Percentiles rank a stretch among this genome's conserved stretches.
These are phyloP conservation scores for Coendou prehensilis DNA, from an alignment of 2,797 vertebrate genomes.

Conservation along the genomic window DNA sequence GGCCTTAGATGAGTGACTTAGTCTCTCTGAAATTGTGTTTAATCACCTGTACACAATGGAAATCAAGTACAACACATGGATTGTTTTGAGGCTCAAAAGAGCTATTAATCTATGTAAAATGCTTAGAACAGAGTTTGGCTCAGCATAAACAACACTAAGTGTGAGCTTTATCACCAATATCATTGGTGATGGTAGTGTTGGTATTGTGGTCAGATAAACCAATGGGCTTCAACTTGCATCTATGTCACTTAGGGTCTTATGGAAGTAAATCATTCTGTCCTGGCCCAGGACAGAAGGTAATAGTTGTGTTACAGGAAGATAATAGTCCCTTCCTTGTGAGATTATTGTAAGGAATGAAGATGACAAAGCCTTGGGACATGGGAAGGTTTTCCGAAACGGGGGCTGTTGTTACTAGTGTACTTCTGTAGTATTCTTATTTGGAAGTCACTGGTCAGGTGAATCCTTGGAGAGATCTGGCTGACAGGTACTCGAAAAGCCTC, in stretches of 20 bases:
- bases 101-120: not conserved
- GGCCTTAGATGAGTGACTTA: not conserved
- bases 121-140: not conserved
- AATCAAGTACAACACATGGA: not conserved
- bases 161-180: not conserved
- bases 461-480: not conserved
- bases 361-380: not conserved
- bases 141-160: not conserved
- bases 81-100: not conserved
- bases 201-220: not conserved
- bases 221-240: not conserved
- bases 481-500: not conserved
- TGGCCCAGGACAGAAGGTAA: not conserved
- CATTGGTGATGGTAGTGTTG: no score
- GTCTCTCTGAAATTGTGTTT: conserved; percentile 39
- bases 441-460: not conserved
- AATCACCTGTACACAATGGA: not conserved
- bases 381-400: not conserved
- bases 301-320: not conserved
- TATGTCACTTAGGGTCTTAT: not conserved
- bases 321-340: not conserved
- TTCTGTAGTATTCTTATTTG: not conserved
- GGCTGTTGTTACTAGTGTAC: not conserved
- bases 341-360: not conserved
- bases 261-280: not conserved